These are phyloP conservation scores for Hydrotaea cyrtoneurina DNA, from an alignment of 2,888 invertebrate species.

Conservation along the genomic window DNA sequence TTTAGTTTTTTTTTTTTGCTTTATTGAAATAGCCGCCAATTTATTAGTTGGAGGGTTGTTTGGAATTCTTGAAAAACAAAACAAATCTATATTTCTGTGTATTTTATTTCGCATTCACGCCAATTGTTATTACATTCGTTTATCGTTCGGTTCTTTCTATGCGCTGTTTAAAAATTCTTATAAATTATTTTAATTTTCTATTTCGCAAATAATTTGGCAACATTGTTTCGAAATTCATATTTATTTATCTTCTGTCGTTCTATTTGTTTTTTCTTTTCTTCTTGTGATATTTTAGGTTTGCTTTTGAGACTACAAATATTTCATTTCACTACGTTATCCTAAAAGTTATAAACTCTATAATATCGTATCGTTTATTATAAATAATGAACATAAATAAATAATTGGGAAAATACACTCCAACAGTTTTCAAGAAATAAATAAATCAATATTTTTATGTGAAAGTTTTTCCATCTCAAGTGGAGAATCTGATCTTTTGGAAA, in stretches of 20 bases:
- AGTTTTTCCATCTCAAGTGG: too few species aligned
- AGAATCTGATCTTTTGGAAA: too few species aligned
- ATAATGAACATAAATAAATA: neutral
- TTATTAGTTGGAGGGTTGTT: neutral
- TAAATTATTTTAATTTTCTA: constrained; percentile 53
- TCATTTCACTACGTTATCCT: constrained; percentile 62
- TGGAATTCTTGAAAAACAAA: constrained; percentile 1
- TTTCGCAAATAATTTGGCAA: constrained; percentile 74
- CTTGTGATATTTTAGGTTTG: constrained; percentile 49
- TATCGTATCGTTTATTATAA: constrained; percentile 47
- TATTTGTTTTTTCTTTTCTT: constrained; percentile 15
- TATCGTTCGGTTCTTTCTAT: neutral
- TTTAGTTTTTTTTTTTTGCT: constrained; percentile 12
- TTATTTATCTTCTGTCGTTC: constrained; percentile 29
- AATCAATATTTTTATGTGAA: neutral
- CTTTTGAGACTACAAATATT: constrained; percentile 58
- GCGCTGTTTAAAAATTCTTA: constrained; percentile 31
- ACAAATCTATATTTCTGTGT: too few species aligned
- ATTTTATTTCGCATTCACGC: constrained; percentile 34
- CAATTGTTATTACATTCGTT: constrained; percentile 11
- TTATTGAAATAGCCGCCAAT: constrained; percentile 35
- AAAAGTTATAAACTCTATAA: constrained; percentile 47
- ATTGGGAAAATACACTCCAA: neutral
- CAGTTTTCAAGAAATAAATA: neutral
- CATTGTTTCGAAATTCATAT: constrained; percentile 68